phyloP scores from a whole-genome alignment of 2,888 invertebrate species.

The Limnephilus rhombicus region DNA sequence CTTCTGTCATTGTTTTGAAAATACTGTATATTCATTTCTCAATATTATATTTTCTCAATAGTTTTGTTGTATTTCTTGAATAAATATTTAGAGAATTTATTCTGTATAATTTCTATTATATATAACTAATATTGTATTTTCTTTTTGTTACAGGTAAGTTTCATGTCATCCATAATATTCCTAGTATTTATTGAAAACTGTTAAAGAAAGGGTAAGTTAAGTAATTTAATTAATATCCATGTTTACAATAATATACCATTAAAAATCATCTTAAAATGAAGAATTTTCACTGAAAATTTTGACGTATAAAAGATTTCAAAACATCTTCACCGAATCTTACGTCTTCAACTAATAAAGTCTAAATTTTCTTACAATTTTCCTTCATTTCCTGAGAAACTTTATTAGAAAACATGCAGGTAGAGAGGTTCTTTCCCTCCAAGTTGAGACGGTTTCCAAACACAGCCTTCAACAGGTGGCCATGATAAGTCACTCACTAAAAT shows the following conservation, averaged over 20 bases:
- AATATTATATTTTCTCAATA: no score
- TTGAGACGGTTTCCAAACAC: no score
- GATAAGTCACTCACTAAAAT: background rate
- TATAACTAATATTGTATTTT: background rate
- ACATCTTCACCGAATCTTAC: background rate
- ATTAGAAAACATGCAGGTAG: background rate
- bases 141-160: background rate
- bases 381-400: background rate
- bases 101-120: no score
- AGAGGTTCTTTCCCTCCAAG: no score
- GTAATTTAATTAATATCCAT: background rate
- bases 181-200: background rate
- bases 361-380: background rate
- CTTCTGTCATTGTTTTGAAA: no score
- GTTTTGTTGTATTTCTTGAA: no score
- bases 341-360: background rate
- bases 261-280: background rate
- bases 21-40: no score
- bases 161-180: background rate
- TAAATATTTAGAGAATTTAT: no score
- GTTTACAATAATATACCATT: no score
- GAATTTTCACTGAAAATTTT: background rate
- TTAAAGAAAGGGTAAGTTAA: background rate
- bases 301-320: background rate
- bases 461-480: no score